A percentile compares a stretch with the other conserved stretches of the same genome.
Evolutionary conservation across 2,797 vertebrate species (phyloP).

Genomic region (Hirundo rustica): DNA sequence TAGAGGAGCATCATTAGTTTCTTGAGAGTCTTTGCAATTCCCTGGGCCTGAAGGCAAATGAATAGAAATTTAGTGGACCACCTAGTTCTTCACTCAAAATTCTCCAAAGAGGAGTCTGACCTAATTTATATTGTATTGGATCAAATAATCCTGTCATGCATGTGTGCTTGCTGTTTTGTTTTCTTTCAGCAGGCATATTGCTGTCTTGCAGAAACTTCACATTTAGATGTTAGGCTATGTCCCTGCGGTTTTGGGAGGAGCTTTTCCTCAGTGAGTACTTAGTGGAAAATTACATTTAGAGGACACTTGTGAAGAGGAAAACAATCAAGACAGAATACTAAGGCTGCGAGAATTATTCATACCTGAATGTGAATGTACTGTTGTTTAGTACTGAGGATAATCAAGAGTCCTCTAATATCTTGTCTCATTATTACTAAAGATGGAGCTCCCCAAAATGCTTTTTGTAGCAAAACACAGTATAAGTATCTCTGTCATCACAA

Average conservation of each 20-base stretch:
- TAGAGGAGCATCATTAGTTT: constrained; percentile 17
- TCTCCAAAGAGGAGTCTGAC: constrained; percentile 56
- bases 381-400: background rate
- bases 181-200: background rate
- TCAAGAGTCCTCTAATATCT: background rate
- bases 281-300: constrained; percentile 2
- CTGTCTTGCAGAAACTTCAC: constrained; percentile 16
- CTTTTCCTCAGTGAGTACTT: constrained; percentile 1
- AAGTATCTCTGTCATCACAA: background rate
- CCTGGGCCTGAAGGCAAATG: constrained; percentile 52
- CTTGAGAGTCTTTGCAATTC: constrained; percentile 51
- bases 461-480: background rate
- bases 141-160: constrained; percentile 45
- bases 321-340: background rate
- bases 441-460: background rate
- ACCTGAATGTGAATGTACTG: background rate
- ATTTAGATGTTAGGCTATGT: background rate
- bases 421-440: background rate
- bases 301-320: background rate
- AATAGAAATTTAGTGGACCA: constrained; percentile 62
- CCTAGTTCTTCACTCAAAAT: constrained; percentile 54
- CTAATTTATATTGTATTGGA: constrained; percentile 56
- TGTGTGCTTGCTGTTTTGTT: constrained; percentile 21
- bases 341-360: background rate
- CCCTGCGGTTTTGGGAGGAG: constrained; percentile 14